Base-by-base conservation (phyloP, 1,140 invertebrate genomes). In the Schlechtendalia chinensis region DNA sequence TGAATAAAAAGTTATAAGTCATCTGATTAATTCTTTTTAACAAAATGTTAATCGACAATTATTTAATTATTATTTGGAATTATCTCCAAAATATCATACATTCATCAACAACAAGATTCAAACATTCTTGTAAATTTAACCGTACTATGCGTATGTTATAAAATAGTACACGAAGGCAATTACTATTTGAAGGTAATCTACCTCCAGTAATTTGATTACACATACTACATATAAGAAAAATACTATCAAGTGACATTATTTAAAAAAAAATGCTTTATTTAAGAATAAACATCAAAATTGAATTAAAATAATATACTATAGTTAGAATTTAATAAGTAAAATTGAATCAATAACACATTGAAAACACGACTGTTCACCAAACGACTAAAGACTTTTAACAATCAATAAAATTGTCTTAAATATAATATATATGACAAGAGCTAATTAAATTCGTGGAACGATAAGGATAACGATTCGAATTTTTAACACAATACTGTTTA, bases 11-110 rank as follows among this genome's bases (percentile, higher is more conserved):
- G n/a, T n/a, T n/a, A n/a, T n/a, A n/a, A n/a, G n/a, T n/a, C n/a
- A n/a, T n/a, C n/a, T n/a, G n/a, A n/a, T n/a, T n/a, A n/a, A n/a
- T n/a, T n/a, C n/a, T n/a, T n/a, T n/a, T n/a, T n/a, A n/a, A n/a
- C n/a, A n/a, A n/a, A n/a, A n/a, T n/a, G n/a, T n/a, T n/a, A n/a
- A n/a, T n/a, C n/a, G n/a, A n/a, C n/a, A n/a, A n/a, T n/a, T n/a
- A n/a, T n/a, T n/a, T n/a, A n/a, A n/a, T n/a, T n/a, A n/a, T 45
- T 45, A 45, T 45, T 45, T 45, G 39, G 39, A 5, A 45, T 45
- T 75, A 10, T 24, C 74, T 81, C 81, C 82, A 82, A 56, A 81
- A 82, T 69, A 81, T 32, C 56, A 75, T 50, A 82, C 75, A 80
- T 80, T 80, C 29, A 14, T 71, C 39, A 82, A 54, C 24, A 14